Evolutionary conservation across 2,113 vertebrate genomes (phyloP), one percentile per base, ranked within the genome.

Genomic region (Notiomystis cincta): DNA sequence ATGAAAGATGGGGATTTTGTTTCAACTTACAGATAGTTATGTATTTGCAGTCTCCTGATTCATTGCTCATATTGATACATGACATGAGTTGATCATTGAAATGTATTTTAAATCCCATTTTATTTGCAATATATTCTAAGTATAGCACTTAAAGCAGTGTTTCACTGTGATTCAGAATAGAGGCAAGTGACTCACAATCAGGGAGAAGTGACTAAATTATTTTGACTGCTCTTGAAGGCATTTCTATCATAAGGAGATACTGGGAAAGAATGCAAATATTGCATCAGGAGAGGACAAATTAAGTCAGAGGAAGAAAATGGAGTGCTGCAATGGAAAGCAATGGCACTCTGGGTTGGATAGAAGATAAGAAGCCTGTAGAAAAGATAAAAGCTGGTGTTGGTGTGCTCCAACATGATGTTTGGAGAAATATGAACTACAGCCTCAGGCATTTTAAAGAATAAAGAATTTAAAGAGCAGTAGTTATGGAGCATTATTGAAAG

Each of bases 151-250:
- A 77, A 72, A 66, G 57, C 64, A 47, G 24, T 37, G 79, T 73
- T 91, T 77, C 33, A 13, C 31, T 47, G 38, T 47, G 78, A 80
- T 94, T 93, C 78, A 94, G 66, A 94, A 50, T 13, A 90, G 54
- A 85, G 18, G 13, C 5, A 11, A 51, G 56, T 96, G 87, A 93
- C 81, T 96, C 94, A 91, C 61, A 81, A 53, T 71, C 53, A 76
- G 25, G 35, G 42, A 82, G 50, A 90, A 80, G 35, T 77, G 72
- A 50, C 45, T 90, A 53, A 47, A 50, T 37, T 82, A 70, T 85
- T 97, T 85, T 60, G 27, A 54, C 85, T 94, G 38, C 30, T 93
- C 83, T 86, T 70, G 50, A 90, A 94, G 87, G 30, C 70, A n/a
- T 88, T 81, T 95, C 82, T 90, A 35, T 76, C 57, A 23, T 27